phyloP scores from a whole-genome alignment of 1,140 invertebrate species.

The Drepana arcuata region DNA sequence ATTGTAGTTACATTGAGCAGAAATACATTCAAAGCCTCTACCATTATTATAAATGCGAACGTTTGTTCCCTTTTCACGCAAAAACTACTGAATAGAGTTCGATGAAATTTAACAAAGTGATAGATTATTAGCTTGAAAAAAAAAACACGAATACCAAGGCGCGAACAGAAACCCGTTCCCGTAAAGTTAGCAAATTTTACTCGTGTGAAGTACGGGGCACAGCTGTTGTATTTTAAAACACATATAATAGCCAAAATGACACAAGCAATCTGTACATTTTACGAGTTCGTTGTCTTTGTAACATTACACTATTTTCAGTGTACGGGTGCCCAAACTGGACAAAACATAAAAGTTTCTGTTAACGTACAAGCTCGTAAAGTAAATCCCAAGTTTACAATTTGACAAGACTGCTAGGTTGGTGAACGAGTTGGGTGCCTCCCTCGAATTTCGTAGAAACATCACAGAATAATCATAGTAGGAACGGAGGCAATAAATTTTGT shows the following conservation, averaged over 20 bases:
- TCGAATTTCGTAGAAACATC: not conserved
- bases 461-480: not conserved
- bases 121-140: not conserved
- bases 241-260: slow-evolving; percentile 2
- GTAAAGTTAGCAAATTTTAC: not conserved
- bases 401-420: slow-evolving; percentile 1
- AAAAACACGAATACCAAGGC: too few species aligned
- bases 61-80: too few species aligned
- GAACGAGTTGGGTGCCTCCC: too few species aligned
- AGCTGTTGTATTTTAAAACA: not conserved
- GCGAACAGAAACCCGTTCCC: too few species aligned
- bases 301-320: slow-evolving; percentile 42
- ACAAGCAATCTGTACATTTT: slow-evolving; percentile 40
- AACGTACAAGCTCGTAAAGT: slow-evolving; percentile 19
- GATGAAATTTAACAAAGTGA: not conserved
- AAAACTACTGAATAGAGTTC: too few species aligned
- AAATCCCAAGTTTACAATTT: too few species aligned
- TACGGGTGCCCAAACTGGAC: slow-evolving; percentile 22
- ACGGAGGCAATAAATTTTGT: not conserved
- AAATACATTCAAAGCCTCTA: too few species aligned
- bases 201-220: not conserved
- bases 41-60: too few species aligned
- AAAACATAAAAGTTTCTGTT: slow-evolving; percentile 33
- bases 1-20: too few species aligned
- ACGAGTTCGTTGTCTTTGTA: slow-evolving; percentile 63